phyloP scores from a whole-genome alignment of 2,797 vertebrate genomes.

The Rhinoraja longicauda region DNA sequence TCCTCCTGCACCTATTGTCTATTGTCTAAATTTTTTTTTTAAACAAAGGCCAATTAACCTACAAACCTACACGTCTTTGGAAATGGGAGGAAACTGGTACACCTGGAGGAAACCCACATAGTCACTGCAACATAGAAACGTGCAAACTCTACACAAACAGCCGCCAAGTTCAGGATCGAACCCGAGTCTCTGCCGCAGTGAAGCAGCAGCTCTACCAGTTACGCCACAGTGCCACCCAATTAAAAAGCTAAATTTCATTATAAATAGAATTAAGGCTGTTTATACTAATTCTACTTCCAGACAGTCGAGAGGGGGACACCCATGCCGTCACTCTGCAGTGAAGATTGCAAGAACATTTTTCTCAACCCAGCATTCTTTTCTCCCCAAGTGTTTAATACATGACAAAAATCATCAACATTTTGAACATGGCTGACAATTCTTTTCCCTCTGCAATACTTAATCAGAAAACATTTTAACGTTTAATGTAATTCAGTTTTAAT shows the following conservation, averaged over 20 bases:
- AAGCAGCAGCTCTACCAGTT: too few relatives aligned
- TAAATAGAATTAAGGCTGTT: not conserved
- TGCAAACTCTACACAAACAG: too few relatives aligned
- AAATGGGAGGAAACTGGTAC: too few relatives aligned
- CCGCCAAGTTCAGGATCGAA: too few relatives aligned
- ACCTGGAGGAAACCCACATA: too few relatives aligned
- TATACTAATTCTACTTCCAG: not conserved
- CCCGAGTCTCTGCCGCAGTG: too few relatives aligned
- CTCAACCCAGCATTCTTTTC: not conserved
- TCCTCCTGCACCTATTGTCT: too few relatives aligned
- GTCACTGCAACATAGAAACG: too few relatives aligned
- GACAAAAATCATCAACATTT: not conserved
- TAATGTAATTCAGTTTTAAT: not conserved
- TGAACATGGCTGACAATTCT: conserved; percentile 1
- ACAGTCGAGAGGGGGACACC: not conserved
- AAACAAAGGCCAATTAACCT: too few relatives aligned
- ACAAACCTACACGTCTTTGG: too few relatives aligned
- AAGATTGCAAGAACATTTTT: not conserved
- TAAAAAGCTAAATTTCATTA: not conserved
- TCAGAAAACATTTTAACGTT: not conserved
- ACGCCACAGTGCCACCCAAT: too few relatives aligned
- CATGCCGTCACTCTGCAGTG: not conserved
- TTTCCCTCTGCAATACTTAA: not conserved
- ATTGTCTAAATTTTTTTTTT: too few relatives aligned
- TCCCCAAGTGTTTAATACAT: not conserved